These are phyloP conservation scores for Brevipalpus yothersi DNA, from an alignment of 1,140 invertebrate genomes.

Conservation along the genomic window DNA sequence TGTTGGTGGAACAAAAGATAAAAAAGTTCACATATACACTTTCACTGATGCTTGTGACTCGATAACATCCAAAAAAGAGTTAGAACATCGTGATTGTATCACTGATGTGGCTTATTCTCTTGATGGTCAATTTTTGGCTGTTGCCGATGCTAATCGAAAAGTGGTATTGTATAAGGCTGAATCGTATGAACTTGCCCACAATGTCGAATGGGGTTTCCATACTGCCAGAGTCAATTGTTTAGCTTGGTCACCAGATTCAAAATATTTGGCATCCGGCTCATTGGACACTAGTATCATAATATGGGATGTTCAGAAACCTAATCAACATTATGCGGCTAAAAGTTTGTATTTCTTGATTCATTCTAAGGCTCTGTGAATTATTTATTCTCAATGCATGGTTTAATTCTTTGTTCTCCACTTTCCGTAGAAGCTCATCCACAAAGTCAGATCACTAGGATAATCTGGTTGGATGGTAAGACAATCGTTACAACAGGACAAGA, in stretches of 20 bases:
- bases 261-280: slow-evolving; percentile 62
- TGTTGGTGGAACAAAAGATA: slow-evolving; percentile 43
- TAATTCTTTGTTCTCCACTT: not conserved
- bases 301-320: slow-evolving; percentile 58
- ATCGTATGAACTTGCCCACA: slow-evolving; percentile 37
- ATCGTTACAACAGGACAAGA: slow-evolving; percentile 78
- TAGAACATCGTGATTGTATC: slow-evolving; percentile 58
- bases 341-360: slow-evolving; percentile 22
- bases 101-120: slow-evolving; percentile 71
- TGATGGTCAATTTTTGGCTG: slow-evolving; percentile 62
- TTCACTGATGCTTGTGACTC: slow-evolving; percentile 25
- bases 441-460: slow-evolving; percentile 68
- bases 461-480: slow-evolving; percentile 62
- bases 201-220: slow-evolving; percentile 87
- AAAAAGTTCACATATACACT: slow-evolving; percentile 55
- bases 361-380: too few species aligned
- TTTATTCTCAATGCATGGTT: too few species aligned
- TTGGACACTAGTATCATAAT: slow-evolving; percentile 80
- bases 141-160: slow-evolving; percentile 67
- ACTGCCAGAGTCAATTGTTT: slow-evolving; percentile 77
- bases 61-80: slow-evolving; percentile 23
- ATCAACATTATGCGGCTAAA: slow-evolving; percentile 68
- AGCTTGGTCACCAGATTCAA: slow-evolving; percentile 67
- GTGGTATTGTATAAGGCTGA: slow-evolving; percentile 27
- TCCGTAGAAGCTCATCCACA: slow-evolving; percentile 62